Conservation (phyloP, 2,888 invertebrate genomes). For the Abscondita cerata region DNA sequence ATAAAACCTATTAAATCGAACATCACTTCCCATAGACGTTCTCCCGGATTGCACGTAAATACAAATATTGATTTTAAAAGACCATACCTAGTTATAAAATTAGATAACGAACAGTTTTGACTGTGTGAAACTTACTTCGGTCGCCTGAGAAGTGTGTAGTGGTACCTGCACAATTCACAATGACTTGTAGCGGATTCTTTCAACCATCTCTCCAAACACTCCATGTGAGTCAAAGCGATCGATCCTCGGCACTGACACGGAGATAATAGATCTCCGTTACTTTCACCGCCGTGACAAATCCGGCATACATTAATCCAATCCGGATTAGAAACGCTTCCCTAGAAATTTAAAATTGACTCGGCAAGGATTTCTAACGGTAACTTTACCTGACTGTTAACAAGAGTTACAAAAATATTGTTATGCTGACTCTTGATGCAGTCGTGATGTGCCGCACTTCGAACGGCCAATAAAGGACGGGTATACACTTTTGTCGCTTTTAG, state of each 20-base stretch:
- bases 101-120: neutral
- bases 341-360: no score
- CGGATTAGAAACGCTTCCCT: slow-evolving; percentile 32
- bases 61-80: slow-evolving; percentile 53
- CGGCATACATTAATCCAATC: slow-evolving; percentile 51
- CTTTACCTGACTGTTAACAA: slow-evolving; percentile 44
- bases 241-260: slow-evolving; percentile 65
- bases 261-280: slow-evolving; percentile 58
- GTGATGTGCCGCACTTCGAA: slow-evolving; percentile 50
- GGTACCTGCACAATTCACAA: slow-evolving; percentile 66
- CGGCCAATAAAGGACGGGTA: slow-evolving; percentile 50
- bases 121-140: slow-evolving; percentile 48
- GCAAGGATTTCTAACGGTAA: no score
- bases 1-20: slow-evolving; percentile 61
- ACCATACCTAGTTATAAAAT: slow-evolving; percentile 45
- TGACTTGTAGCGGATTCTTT: slow-evolving; percentile 61
- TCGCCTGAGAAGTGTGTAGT: slow-evolving; percentile 59
- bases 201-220: slow-evolving; percentile 66
- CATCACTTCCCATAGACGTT: slow-evolving; percentile 57
- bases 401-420: slow-evolving; percentile 49
- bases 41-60: slow-evolving; percentile 58
- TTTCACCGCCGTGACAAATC: slow-evolving; percentile 58
- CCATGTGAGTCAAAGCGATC: slow-evolving; percentile 63
- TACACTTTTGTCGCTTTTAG: slow-evolving; percentile 40
- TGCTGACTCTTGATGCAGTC: slow-evolving; percentile 46